Percentiles rank a stretch among this genome's conserved stretches.
phyloP scores from a whole-genome alignment of 2,797 vertebrate species.

The Eulemur mongoz region DNA sequence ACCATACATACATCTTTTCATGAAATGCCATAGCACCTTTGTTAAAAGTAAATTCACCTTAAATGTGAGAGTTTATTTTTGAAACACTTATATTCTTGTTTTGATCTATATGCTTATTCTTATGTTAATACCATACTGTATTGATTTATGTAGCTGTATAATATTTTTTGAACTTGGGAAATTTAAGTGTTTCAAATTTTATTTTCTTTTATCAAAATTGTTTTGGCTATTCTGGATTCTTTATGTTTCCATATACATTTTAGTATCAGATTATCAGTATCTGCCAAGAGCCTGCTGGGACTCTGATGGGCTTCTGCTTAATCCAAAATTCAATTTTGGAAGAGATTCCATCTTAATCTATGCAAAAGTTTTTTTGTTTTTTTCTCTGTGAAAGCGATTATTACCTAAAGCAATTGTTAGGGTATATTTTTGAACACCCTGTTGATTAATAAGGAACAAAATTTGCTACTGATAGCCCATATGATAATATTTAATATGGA shows the following conservation, averaged over 20 bases:
- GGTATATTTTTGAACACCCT: background rate
- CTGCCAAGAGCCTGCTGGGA: background rate
- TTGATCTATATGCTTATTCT: background rate
- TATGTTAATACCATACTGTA: background rate
- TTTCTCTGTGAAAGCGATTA: background rate
- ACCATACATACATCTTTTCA: background rate
- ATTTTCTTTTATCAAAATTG: background rate
- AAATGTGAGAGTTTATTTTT: slow-evolving; percentile 6
- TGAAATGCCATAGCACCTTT: background rate
- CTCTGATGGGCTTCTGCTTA: slow-evolving; percentile 3
- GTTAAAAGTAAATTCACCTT: background rate
- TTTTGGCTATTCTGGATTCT: background rate
- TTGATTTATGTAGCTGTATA: background rate
- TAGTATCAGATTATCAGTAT: background rate
- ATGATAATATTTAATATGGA: background rate
- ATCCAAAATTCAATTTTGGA: background rate
- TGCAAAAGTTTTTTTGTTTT: background rate
- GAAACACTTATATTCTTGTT: background rate
- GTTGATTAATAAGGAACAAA: background rate
- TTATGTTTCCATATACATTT: slow-evolving; percentile 17
- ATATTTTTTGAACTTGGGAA: background rate
- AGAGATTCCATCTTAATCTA: slow-evolving; percentile 2
- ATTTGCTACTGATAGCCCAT: background rate
- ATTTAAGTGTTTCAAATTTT: background rate
- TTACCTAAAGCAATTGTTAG: background rate